phyloP scores from a whole-genome alignment of 2,797 vertebrate genomes.

The Paratrypauchen microcephalus region DNA sequence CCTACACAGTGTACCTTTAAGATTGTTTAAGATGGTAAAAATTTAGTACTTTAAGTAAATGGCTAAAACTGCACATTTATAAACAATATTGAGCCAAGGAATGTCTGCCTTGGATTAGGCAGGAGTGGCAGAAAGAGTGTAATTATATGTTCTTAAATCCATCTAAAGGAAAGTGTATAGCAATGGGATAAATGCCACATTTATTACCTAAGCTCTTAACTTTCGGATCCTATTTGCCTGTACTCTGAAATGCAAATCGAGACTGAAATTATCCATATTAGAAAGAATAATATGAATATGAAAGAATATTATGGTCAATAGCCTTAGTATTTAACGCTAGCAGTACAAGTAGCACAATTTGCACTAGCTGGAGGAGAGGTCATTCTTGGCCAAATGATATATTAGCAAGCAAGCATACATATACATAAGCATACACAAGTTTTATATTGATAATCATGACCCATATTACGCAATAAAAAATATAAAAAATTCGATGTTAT shows the following conservation, averaged over 20 bases:
- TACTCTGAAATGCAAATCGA: slow-evolving; percentile 4
- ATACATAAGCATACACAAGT: background rate
- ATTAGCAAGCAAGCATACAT: background rate
- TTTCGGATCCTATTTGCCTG: slow-evolving; percentile 23
- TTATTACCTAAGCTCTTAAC: slow-evolving; percentile 42
- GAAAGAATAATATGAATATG: no score
- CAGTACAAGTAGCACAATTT: background rate
- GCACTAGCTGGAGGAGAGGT: background rate
- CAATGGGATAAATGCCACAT: slow-evolving; percentile 39
- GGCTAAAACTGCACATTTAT: slow-evolving; percentile 47
- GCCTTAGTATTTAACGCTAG: background rate
- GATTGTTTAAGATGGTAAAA: no score
- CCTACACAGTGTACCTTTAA: no score
- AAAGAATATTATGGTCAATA: background rate
- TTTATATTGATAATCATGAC: background rate
- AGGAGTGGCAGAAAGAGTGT: slow-evolving; percentile 30
- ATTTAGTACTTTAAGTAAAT: slow-evolving; percentile 22
- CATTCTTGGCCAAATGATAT: background rate
- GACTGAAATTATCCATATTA: background rate
- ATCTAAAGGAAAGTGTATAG: slow-evolving; percentile 53
- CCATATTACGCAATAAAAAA: no score
- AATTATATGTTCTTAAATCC: slow-evolving; percentile 53
- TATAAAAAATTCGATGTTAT: no score
- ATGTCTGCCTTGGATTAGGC: slow-evolving; percentile 40
- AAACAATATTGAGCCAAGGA: slow-evolving; percentile 46